A percentile compares a stretch with the other conserved stretches of the same genome.
phyloP scores from a whole-genome alignment of 37 sponge, comb jelly and placozoan species.

The Tethya wilhelma region DNA sequence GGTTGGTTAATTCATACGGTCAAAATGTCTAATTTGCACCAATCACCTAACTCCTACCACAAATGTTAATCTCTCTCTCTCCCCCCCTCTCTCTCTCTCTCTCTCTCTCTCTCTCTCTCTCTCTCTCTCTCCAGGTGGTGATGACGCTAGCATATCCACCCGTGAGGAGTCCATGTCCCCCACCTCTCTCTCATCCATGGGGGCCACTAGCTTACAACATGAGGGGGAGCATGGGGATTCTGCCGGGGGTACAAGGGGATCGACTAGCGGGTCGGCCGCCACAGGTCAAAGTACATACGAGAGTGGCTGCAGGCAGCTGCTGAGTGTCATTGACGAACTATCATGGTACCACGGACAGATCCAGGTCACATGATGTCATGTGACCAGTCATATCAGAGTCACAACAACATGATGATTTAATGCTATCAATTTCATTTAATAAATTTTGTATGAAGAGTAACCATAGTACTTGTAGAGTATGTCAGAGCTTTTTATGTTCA shows the following conservation, averaged over 20 bases:
- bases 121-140: neutral
- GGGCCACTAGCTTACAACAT: conserved; percentile 45
- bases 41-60: too few species aligned
- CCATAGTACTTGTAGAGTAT: too few species aligned
- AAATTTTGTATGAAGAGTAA: too few species aligned
- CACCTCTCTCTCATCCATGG: conserved; percentile 44
- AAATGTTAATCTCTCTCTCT: too few species aligned
- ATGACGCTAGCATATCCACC: conserved; percentile 14
- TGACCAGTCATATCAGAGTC: too few species aligned
- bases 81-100: neutral
- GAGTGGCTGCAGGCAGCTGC: conserved; percentile 12
- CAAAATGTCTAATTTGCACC: too few species aligned
- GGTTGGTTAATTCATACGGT: neutral
- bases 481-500: too few species aligned
- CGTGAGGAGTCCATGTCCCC: conserved; percentile 39
- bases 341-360: conserved; percentile 45
- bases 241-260: neutral
- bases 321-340: conserved; percentile 46
- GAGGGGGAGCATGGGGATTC: too few species aligned
- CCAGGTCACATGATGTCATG: neutral
- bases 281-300: conserved; percentile 1
- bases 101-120: neutral
- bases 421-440: too few species aligned
- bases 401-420: too few species aligned
- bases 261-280: neutral